These are phyloP conservation scores for Menidia menidia DNA, from an alignment of 2,797 vertebrate genomes.

Conservation along the genomic window DNA sequence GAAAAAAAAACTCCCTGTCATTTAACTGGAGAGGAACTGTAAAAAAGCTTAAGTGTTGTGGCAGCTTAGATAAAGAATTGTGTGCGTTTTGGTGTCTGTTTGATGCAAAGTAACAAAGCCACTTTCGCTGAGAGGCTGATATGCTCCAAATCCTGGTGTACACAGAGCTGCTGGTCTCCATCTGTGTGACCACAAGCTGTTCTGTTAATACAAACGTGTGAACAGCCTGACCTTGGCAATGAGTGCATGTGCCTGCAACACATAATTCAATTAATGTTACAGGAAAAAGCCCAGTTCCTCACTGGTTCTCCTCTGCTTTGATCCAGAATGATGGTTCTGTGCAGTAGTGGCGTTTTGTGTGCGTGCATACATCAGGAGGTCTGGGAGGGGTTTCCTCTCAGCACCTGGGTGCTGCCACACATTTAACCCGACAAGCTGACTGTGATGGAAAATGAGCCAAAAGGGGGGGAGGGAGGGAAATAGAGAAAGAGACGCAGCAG, in stretches of 20 bases:
- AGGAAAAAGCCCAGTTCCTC: background rate
- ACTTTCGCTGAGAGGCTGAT: constrained; percentile 50
- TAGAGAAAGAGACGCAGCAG: background rate
- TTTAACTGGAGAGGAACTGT: background rate
- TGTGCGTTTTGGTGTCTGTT: background rate
- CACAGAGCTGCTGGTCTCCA: constrained; percentile 54
- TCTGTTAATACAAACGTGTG: constrained; percentile 56
- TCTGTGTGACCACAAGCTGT: constrained; percentile 69
- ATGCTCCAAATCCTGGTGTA: constrained; percentile 58
- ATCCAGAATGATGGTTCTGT: constrained; percentile 1
- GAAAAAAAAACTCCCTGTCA: background rate
- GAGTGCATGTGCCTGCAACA: constrained; percentile 4
- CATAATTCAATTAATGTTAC: background rate
- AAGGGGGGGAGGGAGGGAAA: constrained; percentile 2
- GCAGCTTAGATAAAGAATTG: background rate
- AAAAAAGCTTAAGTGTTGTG: background rate
- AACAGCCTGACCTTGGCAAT: constrained; percentile 61
- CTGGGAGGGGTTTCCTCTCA: constrained; percentile 60
- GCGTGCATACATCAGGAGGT: constrained; percentile 22
- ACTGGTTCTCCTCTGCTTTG: background rate
- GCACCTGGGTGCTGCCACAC: constrained; percentile 43
- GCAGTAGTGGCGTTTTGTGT: constrained; percentile 7
- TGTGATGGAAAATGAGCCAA: constrained; percentile 47
- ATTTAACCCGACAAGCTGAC: constrained; percentile 52
- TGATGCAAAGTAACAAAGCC: constrained; percentile 11